Evolutionary conservation across 2,888 invertebrate genomes (phyloP).

Genomic region (Sympetrum striolatum): DNA sequence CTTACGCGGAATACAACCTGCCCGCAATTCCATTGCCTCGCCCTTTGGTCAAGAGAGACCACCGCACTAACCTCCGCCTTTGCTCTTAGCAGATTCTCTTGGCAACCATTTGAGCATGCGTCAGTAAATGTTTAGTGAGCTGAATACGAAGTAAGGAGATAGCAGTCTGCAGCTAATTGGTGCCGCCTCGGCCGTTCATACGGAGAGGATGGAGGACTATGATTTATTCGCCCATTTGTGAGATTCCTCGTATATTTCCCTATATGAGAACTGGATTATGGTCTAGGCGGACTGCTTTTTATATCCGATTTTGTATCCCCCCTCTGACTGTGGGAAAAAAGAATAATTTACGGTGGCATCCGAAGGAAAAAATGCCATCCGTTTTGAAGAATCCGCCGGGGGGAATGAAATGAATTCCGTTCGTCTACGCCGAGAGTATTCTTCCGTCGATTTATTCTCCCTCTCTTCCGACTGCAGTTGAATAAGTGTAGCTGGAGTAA

Average conservation of each 20-base stretch:
- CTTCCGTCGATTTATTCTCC: background rate
- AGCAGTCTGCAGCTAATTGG: background rate
- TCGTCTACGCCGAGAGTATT: background rate
- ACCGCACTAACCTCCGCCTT: background rate
- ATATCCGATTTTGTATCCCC: background rate
- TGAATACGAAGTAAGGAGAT: background rate
- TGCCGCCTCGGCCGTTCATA: background rate
- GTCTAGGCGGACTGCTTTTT: background rate
- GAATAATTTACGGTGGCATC: background rate
- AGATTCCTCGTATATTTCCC: background rate
- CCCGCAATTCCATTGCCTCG: background rate
- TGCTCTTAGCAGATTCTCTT: background rate
- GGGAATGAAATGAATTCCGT: background rate
- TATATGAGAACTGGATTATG: background rate
- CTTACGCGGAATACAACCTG: background rate
- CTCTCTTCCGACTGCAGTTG: background rate
- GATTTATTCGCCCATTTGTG: background rate
- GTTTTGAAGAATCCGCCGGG: background rate
- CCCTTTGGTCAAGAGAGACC: background rate
- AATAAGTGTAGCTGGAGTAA: background rate
- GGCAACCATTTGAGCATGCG: background rate
- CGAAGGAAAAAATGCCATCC: background rate
- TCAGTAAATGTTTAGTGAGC: background rate
- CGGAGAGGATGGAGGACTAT: background rate
- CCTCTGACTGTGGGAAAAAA: background rate